Evolutionary conservation across 1,140 invertebrate species (phyloP).

Genomic region (Gryon sp.): DNA sequence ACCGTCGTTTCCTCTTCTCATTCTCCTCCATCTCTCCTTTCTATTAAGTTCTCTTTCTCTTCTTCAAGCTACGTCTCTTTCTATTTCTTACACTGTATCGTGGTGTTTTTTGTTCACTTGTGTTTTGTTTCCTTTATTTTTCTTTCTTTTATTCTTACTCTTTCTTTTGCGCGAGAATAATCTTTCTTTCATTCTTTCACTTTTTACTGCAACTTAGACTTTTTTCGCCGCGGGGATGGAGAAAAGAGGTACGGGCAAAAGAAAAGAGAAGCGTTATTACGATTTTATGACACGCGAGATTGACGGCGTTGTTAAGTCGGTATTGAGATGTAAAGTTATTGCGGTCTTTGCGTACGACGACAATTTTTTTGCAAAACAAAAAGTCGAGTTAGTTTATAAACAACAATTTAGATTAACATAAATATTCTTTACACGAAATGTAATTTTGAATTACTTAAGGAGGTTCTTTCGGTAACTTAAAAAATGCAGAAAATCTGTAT

Average conservation of each 20-base stretch:
- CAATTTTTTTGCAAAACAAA: too few species aligned
- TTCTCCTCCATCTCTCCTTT: background rate
- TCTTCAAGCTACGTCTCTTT: background rate
- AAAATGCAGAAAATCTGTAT: too few species aligned
- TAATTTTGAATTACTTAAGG: too few species aligned
- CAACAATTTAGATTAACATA: too few species aligned
- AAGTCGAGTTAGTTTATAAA: too few species aligned
- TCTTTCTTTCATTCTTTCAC: constrained; percentile 13
- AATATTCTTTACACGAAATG: too few species aligned
- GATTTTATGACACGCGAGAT: constrained; percentile 57
- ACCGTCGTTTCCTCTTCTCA: background rate
- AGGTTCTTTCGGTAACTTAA: too few species aligned
- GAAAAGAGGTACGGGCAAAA: constrained; percentile 24
- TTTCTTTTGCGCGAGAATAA: constrained; percentile 8
- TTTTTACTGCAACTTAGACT: constrained; percentile 23
- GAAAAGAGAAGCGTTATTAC: constrained; percentile 47
- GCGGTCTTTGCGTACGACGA: constrained; percentile 1
- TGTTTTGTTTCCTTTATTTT: constrained; percentile 27
- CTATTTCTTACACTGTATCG: too few species aligned
- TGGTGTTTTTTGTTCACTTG: constrained; percentile 16
- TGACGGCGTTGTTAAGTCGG: constrained; percentile 53
- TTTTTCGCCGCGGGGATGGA: constrained; percentile 28
- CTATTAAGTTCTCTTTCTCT: too few species aligned
- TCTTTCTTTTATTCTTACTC: background rate
- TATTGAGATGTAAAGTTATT: constrained; percentile 35